Base-by-base conservation (phyloP, 2,113 vertebrate species). In the Podocnemis expansa region DNA sequence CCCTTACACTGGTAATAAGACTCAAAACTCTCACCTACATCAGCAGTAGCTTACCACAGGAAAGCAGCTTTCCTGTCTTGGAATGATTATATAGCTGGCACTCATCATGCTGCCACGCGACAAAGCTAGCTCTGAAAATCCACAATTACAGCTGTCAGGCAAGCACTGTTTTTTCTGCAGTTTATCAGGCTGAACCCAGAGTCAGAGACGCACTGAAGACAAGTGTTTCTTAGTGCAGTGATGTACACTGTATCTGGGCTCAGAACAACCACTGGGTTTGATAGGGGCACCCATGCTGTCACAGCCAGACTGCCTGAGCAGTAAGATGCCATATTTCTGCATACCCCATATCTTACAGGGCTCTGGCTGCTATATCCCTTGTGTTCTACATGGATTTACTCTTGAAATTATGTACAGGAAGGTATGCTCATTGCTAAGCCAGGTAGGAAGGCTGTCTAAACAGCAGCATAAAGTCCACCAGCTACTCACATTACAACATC, bases 361-460 rank as follows among this genome's bases (percentile, higher is more conserved):
- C n/a, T n/a, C n/a, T n/a, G n/a, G 47, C 41, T 52, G n/a, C 31
- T 38, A 13, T 24, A n/a, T 29, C n/a, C 85, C 34, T 67, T 24
- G 78, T 0, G 38, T 4, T 60, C 89, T 13, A 0, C 38, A 83
- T 41, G 47, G n/a, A 5, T 25, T 24, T 38, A 19, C 56, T n/a
- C 80, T 10, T 27, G 56, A 51, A 81, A 82, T 0, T 2, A 89
- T 7, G 31, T 0, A 16, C 6, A 49, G 67, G 27, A 93, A 89
- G 38, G 19, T 21, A 4, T 0, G 2, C 38, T 27, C 58, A 43
- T 41, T 31, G 3, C 2, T 0, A 25, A 25, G 9, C 84, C 34
- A 47, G 1, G 3, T 70, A 87, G 78, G 29, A 19, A 70, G 45
- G 47, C 52, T 55, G 67, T 31, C 41, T 52, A 10, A 78, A 51